Evolutionary conservation across 2,888 invertebrate genomes (phyloP).

Genomic region (Oegoconia quadripuncta): DNA sequence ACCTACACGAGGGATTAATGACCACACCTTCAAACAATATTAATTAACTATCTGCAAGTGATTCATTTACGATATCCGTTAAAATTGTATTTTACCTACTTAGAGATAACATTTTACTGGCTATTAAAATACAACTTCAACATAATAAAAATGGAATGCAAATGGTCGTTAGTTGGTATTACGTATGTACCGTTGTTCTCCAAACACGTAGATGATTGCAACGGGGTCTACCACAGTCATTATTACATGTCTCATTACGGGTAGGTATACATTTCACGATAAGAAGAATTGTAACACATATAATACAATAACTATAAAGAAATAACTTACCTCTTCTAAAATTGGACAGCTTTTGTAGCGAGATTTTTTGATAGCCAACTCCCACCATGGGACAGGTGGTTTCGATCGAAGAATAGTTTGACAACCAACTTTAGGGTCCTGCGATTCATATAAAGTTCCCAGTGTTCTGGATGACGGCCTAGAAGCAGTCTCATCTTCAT

Average conservation of each 20-base stretch:
- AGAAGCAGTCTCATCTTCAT: slow-evolving; percentile 52
- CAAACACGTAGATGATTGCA: slow-evolving; percentile 7
- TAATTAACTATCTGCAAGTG: no score
- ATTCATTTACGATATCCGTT: no score
- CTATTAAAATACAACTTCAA: no score
- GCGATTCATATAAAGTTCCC: slow-evolving; percentile 71
- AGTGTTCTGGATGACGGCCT: slow-evolving; percentile 60
- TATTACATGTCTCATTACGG: slow-evolving; percentile 9
- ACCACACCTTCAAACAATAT: slow-evolving; percentile 23
- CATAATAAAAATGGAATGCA: no score
- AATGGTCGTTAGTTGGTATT: no score
- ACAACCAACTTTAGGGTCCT: slow-evolving; percentile 84
- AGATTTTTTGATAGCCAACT: slow-evolving; percentile 88
- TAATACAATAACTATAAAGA: slow-evolving; percentile 11
- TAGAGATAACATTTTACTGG: no score
- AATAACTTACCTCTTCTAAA: slow-evolving; percentile 80
- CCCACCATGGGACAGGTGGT: slow-evolving; percentile 92
- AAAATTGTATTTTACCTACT: no score
- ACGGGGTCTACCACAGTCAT: slow-evolving; percentile 6
- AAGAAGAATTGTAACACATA: neutral
- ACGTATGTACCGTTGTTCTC: no score
- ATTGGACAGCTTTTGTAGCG: slow-evolving; percentile 91
- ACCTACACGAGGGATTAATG: slow-evolving; percentile 31
- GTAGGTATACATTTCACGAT: slow-evolving; percentile 2
- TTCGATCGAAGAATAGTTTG: slow-evolving; percentile 83